Evolutionary conservation across 1,140 invertebrate genomes (phyloP), one percentile per base, ranked within the genome.

Genomic region (Conus betulinus): DNA sequence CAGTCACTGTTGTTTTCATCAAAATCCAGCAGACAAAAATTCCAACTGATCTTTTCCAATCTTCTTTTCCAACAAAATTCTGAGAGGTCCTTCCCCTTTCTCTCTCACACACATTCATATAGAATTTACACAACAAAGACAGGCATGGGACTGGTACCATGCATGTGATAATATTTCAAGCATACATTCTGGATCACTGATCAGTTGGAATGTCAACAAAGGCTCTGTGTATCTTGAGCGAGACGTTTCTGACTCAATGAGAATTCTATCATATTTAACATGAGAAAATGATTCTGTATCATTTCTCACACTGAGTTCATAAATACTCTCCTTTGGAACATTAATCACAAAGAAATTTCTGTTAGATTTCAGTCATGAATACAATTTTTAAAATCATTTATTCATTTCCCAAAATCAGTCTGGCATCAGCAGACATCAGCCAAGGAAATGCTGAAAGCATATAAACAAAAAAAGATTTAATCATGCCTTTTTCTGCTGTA

Each of bases 161-260:
- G 76, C 76, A 10, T 25, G 17, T 17, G 5, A 6, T 78, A 13
- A 27, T 25, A 51, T 78, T 78, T 78, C 39, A 5, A n/a, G 7
- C 25, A 39, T 78, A 17, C 39, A 78, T 51, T 78, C 67, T 71
- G 67, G 67, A 20, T 27, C 25, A 78, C 7, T 20, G 15, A 81
- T 81, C 79, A 81, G 79, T 81, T 81, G 79, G 79, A 81, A 81
- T 53, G 23, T 17, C 7, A 39, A 81, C 5, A 53, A 53, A 13
- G 15, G 39, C 79, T 81, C 17, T 81, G 79, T 81, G 79, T 13
- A 81, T 81, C 79, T 81, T 81, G 51, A 55, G 15, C 51, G 39
- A 8, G 79, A 53, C 60, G 39, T 39, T 39, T 39, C 39, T 3
- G 39, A 39, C 39, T 39, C 39, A 39, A 39, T 39, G 39, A 39